Conservation (phyloP, 2,113 vertebrate species). For the Thunnus maccoyii region DNA sequence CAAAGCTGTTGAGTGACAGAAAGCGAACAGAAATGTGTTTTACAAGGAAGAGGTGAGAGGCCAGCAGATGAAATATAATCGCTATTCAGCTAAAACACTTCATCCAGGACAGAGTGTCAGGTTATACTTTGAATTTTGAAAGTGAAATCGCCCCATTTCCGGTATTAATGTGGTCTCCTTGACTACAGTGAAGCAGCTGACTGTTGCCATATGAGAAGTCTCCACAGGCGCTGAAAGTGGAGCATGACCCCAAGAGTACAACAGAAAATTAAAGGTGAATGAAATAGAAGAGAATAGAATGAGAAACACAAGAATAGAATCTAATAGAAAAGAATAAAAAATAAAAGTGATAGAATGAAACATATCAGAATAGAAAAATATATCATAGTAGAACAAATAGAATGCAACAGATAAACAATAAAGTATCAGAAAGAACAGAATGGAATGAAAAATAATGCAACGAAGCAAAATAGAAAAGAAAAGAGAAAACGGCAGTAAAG, state of each 20-base stretch:
- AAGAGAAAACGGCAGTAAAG: not conserved
- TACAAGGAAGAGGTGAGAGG: not conserved
- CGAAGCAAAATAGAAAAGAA: not conserved
- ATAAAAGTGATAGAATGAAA: not conserved
- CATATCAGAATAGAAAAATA: not conserved
- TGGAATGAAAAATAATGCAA: not conserved
- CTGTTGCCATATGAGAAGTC: constrained; percentile 40
- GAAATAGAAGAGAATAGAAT: not conserved
- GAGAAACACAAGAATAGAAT: not conserved
- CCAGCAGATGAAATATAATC: no score
- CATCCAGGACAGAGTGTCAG: not conserved
- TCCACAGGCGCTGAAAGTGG: constrained; percentile 25
- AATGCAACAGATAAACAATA: not conserved
- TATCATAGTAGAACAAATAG: not conserved
- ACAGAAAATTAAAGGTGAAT: not conserved
- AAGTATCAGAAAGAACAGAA: not conserved
- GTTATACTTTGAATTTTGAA: constrained; percentile 41
- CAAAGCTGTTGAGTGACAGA: not conserved
- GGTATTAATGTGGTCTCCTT: not conserved
- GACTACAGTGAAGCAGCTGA: constrained; percentile 46
- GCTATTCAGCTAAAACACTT: not conserved
- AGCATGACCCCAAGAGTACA: constrained; percentile 19
- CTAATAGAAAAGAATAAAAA: not conserved
- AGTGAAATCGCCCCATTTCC: not conserved
- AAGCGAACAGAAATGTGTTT: fast-evolving